Evolutionary conservation across 2,113 vertebrate genomes (phyloP).

Genomic region (Ailurus styani): DNA sequence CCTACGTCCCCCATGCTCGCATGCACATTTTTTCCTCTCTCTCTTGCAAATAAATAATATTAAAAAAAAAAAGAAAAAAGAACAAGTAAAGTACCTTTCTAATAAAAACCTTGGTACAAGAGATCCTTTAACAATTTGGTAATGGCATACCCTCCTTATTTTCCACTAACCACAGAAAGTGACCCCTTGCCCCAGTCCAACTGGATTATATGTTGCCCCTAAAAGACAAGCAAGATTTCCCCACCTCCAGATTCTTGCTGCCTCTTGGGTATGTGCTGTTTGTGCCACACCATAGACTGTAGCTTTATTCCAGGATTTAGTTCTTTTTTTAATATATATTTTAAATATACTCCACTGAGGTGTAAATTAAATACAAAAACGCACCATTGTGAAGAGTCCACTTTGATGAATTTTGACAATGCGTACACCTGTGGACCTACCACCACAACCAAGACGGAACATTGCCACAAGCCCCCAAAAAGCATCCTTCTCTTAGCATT

Average conservation of each 20-base stretch:
- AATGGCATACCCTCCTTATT: no score
- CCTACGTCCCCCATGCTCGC: no score
- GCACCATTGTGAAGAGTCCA: neutral
- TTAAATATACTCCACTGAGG: neutral
- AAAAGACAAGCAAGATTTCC: neutral
- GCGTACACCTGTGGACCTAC: neutral
- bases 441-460: neutral
- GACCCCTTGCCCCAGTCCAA: neutral
- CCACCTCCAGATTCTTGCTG: no score
- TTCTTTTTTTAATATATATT: neutral
- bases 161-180: neutral
- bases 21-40: neutral
- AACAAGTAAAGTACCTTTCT: neutral
- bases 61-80: neutral
- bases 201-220: no score
- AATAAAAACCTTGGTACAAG: neutral
- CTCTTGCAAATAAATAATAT: neutral
- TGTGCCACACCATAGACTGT: neutral
- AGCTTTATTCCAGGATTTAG: neutral
- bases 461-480: neutral
- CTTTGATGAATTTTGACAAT: neutral
- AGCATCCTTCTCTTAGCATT: neutral
- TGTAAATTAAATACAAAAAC: neutral
- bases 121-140: neutral
- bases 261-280: neutral